Conservation (phyloP, 2,797 vertebrate species). For the Scolopax bukidnonensis region DNA sequence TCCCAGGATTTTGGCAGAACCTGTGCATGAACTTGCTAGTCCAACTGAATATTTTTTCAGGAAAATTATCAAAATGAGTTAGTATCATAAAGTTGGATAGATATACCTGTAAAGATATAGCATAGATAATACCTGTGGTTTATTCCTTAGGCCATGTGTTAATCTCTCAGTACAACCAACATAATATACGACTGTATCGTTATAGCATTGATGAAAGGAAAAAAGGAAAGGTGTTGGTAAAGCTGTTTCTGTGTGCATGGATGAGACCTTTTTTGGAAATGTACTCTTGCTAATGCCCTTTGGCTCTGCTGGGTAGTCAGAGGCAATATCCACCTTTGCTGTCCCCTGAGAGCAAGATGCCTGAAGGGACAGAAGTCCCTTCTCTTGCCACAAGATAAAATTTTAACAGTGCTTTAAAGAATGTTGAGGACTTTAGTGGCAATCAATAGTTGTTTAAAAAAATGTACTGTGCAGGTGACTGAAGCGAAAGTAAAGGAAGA, state of each 20-base stretch:
- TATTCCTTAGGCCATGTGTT: no score
- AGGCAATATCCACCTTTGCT: not conserved
- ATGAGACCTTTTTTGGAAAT: not conserved
- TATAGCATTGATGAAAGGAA: not conserved
- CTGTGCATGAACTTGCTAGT: not conserved
- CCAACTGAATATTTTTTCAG: not conserved
- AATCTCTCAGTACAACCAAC: no score
- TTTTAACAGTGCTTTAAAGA: constrained; percentile 20
- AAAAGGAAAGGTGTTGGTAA: not conserved
- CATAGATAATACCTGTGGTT: not conserved
- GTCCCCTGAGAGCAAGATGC: not conserved
- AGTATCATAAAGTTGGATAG: not conserved
- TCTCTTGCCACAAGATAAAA: not conserved
- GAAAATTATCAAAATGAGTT: not conserved
- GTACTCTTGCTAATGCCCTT: not conserved
- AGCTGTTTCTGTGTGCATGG: not conserved
- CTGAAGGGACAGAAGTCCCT: not conserved
- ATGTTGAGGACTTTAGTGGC: not conserved
- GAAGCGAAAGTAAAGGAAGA: not conserved
- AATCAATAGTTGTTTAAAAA: not conserved
- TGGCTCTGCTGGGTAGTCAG: not conserved
- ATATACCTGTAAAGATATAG: not conserved
- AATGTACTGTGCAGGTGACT: not conserved
- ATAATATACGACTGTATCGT: no score
- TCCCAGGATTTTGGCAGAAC: not conserved